These are phyloP conservation scores for Tetranychus piercei DNA, from an alignment of 2,888 invertebrate species.

Conservation along the genomic window DNA sequence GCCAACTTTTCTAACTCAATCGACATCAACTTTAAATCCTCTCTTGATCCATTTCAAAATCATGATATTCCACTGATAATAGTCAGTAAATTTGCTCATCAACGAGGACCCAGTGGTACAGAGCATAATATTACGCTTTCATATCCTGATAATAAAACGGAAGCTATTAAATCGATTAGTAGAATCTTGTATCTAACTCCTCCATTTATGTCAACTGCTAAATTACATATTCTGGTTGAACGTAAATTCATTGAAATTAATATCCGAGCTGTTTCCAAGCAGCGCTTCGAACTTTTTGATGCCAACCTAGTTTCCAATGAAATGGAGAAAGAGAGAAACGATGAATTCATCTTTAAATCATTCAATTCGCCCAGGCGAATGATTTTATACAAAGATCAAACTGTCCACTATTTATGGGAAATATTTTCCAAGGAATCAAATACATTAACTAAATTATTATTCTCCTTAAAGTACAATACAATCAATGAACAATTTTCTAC, in stretches of 20 bases:
- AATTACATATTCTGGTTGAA: slow-evolving; percentile 47
- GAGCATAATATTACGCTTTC: slow-evolving; percentile 55
- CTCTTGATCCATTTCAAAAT: slow-evolving; percentile 47
- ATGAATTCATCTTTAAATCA: slow-evolving; percentile 18
- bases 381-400: slow-evolving; percentile 53
- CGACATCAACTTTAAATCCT: neutral
- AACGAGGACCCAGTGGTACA: slow-evolving; percentile 47
- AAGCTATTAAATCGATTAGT: neutral
- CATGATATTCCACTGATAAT: slow-evolving; percentile 45
- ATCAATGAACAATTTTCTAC: slow-evolving; percentile 2
- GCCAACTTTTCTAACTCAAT: neutral
- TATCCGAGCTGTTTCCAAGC: slow-evolving; percentile 20
- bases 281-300: slow-evolving; percentile 19
- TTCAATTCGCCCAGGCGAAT: slow-evolving; percentile 30
- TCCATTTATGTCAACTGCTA: slow-evolving; percentile 58
- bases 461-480: slow-evolving; percentile 42
- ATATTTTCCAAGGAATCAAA: slow-evolving; percentile 35
- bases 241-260: slow-evolving; percentile 26
- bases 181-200: slow-evolving; percentile 49
- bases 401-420: slow-evolving; percentile 68
- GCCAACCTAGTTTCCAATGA: slow-evolving; percentile 16
- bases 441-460: slow-evolving; percentile 43
- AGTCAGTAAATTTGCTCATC: slow-evolving; percentile 53
- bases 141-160: slow-evolving; percentile 16
- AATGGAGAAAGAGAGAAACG: slow-evolving; percentile 23